A percentile compares a stretch with the other conserved stretches of the same genome.
These are phyloP conservation scores for Ectemnius lituratus DNA, from an alignment of 2,888 invertebrate species.

Conservation along the genomic window DNA sequence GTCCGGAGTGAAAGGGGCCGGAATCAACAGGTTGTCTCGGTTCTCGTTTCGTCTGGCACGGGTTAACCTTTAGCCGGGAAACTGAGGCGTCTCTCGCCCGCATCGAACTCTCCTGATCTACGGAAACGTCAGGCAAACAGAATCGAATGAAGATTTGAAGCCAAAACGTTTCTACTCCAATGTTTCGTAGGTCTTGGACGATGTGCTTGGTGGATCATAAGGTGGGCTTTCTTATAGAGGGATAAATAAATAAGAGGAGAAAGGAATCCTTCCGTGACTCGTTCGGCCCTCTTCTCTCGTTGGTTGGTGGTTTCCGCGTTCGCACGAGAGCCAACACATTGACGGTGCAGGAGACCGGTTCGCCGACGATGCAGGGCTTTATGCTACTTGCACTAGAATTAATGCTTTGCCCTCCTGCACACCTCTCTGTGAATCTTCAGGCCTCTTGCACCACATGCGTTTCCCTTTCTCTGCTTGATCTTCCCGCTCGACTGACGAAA, in stretches of 20 bases:
- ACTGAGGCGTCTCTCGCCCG: constrained; percentile 47
- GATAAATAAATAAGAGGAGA: constrained; percentile 47
- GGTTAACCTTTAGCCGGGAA: constrained; percentile 59
- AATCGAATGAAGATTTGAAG: background rate
- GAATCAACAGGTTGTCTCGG: constrained; percentile 64
- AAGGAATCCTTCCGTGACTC: constrained; percentile 61
- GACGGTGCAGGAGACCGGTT: constrained; percentile 63
- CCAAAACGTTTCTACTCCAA: background rate
- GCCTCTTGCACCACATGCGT: background rate
- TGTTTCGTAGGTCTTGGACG: background rate
- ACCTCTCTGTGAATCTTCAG: constrained; percentile 18
- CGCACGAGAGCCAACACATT: constrained; percentile 57
- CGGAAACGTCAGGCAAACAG: background rate
- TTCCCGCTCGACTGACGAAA: background rate
- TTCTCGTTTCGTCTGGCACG: constrained; percentile 50
- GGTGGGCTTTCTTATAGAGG: constrained; percentile 20
- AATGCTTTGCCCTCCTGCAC: constrained; percentile 30
- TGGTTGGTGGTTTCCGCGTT: constrained; percentile 68
- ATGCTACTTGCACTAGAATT: constrained; percentile 43
- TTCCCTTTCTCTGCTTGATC: constrained; percentile 37
- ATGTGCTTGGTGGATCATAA: constrained; percentile 30
- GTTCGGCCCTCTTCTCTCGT: constrained; percentile 41
- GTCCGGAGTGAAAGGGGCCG: constrained; percentile 62
- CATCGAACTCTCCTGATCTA: constrained; percentile 49
- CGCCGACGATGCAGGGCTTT: constrained; percentile 65